These are phyloP conservation scores for Ceratoteleas bidentatus DNA, from an alignment of 1,140 invertebrate species.

Conservation along the genomic window DNA sequence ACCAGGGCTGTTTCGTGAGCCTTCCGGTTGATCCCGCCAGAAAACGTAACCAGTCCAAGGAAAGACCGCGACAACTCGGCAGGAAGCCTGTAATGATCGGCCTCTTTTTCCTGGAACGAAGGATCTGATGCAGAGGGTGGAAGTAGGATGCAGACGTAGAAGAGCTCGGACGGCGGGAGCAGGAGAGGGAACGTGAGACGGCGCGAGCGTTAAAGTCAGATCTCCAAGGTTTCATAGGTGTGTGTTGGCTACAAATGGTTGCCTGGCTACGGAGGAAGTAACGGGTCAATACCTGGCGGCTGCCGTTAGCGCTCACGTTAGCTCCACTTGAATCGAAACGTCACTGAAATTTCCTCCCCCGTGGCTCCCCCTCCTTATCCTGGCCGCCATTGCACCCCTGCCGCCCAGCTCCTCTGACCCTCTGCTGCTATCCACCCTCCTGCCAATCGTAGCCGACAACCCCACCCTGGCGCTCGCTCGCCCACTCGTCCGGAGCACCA, in stretches of 20 bases:
- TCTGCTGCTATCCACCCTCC: conserved; percentile 51
- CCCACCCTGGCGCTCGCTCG: conserved; percentile 52
- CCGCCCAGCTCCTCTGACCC: conserved; percentile 48
- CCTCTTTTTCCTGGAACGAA: conserved; percentile 72
- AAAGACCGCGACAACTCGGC: conserved; percentile 72
- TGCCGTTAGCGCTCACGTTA: conserved; percentile 68
- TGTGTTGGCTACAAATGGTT: conserved; percentile 78
- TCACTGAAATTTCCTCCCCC: conserved; percentile 69
- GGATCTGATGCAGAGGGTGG: conserved; percentile 71
- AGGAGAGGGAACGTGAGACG: conserved; percentile 13
- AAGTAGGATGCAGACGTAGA: conserved; percentile 47
- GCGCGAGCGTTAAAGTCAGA: conserved; percentile 72
- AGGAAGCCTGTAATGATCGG: conserved; percentile 75
- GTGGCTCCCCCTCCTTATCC: conserved; percentile 35
- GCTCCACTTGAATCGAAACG: conserved; percentile 73
- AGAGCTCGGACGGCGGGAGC: conserved; percentile 12
- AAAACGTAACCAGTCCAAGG: conserved; percentile 37
- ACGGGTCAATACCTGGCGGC: conserved; percentile 78
- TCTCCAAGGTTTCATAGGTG: conserved; percentile 78
- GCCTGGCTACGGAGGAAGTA: conserved; percentile 74
- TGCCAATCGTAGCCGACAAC: conserved; percentile 58
- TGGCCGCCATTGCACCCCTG: conserved; percentile 61
- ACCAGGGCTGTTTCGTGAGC: not conserved
- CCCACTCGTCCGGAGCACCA: conserved; percentile 61
- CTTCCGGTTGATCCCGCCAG: conserved; percentile 40